phyloP scores from a whole-genome alignment of 2,113 vertebrate species.

The Sigmodon hispidus region DNA sequence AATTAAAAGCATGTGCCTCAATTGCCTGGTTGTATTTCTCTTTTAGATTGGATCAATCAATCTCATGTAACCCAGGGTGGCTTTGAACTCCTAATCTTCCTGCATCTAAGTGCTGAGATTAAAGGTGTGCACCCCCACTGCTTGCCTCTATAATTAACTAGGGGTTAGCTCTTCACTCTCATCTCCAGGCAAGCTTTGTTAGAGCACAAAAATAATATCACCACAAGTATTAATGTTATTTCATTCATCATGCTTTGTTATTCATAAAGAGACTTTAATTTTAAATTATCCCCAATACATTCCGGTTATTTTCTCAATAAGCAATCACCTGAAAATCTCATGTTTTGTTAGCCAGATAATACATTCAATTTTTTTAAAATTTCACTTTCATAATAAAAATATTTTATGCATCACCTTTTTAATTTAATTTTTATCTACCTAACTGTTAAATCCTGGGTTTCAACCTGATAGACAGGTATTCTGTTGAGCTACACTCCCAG shows the following conservation, averaged over 20 bases:
- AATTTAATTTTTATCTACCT: neutral
- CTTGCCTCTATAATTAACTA: no score
- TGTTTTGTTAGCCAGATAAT: conserved; percentile 10
- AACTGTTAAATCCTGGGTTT: neutral
- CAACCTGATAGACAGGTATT: neutral
- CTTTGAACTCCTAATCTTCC: no score
- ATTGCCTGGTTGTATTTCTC: no score
- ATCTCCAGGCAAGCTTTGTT: no score
- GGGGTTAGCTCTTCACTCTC: no score
- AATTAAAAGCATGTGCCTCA: no score
- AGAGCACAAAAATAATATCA: no score
- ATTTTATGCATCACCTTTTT: neutral
- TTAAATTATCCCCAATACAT: conserved; percentile 41
- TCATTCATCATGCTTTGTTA: conserved; percentile 30
- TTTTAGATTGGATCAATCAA: no score
- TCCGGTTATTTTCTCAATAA: conserved; percentile 25
- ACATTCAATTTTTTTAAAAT: neutral
- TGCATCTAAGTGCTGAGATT: no score
- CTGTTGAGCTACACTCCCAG: neutral
- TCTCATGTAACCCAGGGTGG: no score
- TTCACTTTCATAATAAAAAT: conserved; percentile 23
- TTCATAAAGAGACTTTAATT: neutral
- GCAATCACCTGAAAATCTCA: neutral
- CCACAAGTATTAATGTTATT: neutral
- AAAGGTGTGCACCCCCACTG: no score